Evolutionary conservation across 2,888 invertebrate genomes (phyloP), one percentile per base, ranked within the genome.

Genomic region (Lasioglossum villosulum): DNA sequence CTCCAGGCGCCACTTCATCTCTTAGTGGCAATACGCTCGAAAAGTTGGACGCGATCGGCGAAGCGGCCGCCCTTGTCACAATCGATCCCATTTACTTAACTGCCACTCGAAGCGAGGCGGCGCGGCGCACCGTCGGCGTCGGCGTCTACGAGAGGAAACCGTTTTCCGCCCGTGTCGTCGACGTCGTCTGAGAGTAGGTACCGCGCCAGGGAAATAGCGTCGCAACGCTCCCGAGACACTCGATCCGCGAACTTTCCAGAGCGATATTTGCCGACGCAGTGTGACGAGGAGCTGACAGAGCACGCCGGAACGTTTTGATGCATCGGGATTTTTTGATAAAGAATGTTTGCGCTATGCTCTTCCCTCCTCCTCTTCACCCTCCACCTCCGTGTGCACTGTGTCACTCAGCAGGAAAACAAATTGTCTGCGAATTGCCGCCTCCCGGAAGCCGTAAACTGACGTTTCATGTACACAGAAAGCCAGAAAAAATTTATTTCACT

Each of bases 51-150:
- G 79, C 83, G 89, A 87, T 90, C 84, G 75, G 66, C 82, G 68
- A 76, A 72, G 81, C 82, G 73, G 82, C 77, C 82, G 80, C 48
- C 77, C 86, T 83, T 84, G 82, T 82, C 86, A 78, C 82, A 83
- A 86, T 83, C 90, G 83, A 90, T 90, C 80, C 90, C 89, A 89
- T 90, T 90, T 90, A 90, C 89, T 91, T 90, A 90, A 90, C 90
- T 86, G 86, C 82, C 86, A 80, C 84, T 87, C 83, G 84, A 81
- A 73, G 52, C 39, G 39, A 39, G 39, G 39, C 79, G 48, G 42
- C 48, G 19, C 52, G 48, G 42, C 23, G 19, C 52, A 52, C 8
- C 34, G 48, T 52, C 79, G 48, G 74, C 79, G 88, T 70, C 81
- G 82, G 27, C 68, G 45, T 73, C 39, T 72, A 27, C 59, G 30